Conservation (phyloP, 2,797 vertebrate species). For the Tragopan temminckii region DNA sequence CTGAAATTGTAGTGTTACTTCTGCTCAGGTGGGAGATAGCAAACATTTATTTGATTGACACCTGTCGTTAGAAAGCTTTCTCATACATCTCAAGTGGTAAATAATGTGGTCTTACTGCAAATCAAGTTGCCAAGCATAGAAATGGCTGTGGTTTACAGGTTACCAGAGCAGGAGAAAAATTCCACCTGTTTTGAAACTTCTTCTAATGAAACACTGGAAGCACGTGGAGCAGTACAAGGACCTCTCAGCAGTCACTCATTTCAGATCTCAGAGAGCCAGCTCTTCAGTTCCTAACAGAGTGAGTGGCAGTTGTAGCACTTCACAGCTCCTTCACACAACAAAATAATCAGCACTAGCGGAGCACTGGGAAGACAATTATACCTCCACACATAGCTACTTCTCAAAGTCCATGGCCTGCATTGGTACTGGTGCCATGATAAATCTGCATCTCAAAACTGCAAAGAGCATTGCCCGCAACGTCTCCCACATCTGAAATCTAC, state of each 20-base stretch:
- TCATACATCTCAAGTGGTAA: background rate
- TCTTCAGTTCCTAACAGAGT: background rate
- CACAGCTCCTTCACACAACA: background rate
- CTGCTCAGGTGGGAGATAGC: conserved; percentile 9
- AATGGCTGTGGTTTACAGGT: background rate
- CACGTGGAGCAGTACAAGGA: rapidly evolving
- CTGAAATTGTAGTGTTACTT: background rate
- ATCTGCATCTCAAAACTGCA: background rate
- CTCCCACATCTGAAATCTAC: background rate
- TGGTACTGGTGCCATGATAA: background rate
- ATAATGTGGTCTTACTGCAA: conserved; percentile 2
- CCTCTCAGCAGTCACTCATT: background rate
- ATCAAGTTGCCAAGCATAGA: background rate
- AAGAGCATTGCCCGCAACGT: background rate
- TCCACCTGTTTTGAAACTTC: background rate
- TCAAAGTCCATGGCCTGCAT: background rate
- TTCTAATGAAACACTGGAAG: background rate
- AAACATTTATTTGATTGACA: conserved; percentile 34
- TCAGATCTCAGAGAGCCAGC: background rate
- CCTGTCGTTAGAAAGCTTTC: background rate
- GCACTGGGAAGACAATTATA: background rate
- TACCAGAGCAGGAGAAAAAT: background rate
- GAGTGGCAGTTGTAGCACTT: background rate
- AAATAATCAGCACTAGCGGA: background rate
- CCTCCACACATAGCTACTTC: background rate